A percentile compares a stretch with the other conserved stretches of the same genome.
phyloP scores from a whole-genome alignment of 2,113 vertebrate species.

The Lethenteron camtschaticum region DNA sequence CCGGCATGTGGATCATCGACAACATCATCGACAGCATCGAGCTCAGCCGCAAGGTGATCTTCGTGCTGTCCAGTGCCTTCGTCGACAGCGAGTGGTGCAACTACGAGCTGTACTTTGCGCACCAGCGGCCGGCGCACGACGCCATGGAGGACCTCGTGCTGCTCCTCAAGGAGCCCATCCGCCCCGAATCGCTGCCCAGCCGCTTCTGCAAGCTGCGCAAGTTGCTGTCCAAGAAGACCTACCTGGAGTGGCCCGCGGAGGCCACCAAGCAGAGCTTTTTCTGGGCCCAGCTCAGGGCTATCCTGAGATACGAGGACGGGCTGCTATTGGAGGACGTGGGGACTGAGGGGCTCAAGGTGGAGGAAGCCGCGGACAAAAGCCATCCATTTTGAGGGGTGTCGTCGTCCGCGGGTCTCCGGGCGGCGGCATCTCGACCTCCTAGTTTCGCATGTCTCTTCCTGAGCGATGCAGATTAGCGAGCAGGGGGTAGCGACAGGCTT shows the following conservation, averaged over 20 bases:
- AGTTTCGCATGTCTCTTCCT: too few species aligned
- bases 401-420: too few species aligned
- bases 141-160: constrained; percentile 34
- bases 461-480: too few species aligned
- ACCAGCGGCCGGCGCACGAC: constrained; percentile 41
- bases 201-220: constrained; percentile 43
- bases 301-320: constrained; percentile 20
- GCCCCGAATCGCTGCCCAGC: constrained; percentile 27
- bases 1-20: constrained; percentile 53
- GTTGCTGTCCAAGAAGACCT: constrained; percentile 38
- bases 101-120: constrained; percentile 55
- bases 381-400: too few species aligned
- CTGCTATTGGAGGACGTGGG: too few species aligned
- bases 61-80: constrained; percentile 38
- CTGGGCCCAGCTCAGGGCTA: constrained; percentile 37
- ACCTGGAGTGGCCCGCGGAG: constrained; percentile 48
- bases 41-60: constrained; percentile 42
- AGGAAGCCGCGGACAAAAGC: too few species aligned
- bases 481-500: too few species aligned
- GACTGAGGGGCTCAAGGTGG: too few species aligned
- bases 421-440: too few species aligned
- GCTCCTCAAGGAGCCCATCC: constrained; percentile 40
- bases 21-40: constrained; percentile 64
- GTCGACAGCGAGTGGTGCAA: constrained; percentile 65
- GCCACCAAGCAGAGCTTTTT: constrained; percentile 31